Evolutionary conservation across 1,140 invertebrate species (phyloP), one percentile per base, ranked within the genome.

Genomic region (Medauroidea extradentata): DNA sequence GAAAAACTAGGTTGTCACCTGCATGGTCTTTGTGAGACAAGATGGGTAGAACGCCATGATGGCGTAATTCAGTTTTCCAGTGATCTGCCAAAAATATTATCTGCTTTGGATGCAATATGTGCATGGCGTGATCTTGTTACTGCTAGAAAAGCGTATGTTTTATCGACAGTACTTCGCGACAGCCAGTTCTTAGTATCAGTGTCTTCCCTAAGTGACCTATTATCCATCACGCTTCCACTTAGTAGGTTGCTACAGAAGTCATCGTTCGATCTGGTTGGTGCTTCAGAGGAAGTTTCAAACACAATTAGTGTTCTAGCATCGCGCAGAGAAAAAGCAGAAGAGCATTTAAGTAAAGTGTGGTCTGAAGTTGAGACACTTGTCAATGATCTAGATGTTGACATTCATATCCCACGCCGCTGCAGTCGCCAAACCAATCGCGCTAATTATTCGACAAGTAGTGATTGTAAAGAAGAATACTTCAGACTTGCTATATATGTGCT

Each of bases 41-140:
- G 64, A 18, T 67, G 62, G 58, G 53, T 65, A 1, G 60, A 66
- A n/a, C 34, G 49, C 41, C 62, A 67, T 23, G 62, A 62, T 41
- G 62, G 53, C 4, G 34, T 58, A 9, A 18, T 57, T 23, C 57
- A 64, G 44, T 64, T 67, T 59, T 52, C 58, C 51, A 49, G 39
- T 52, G 52, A 65, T 39, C 21, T 54, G 13, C 14, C 29, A n/a
- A 43, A 54, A 18, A 54, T 54, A n/a, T 5, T 54, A 18, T n/a
- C 21, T 23, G 27, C 27, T 3, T 43, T 54, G 27, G 29, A 54
- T 23, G 16, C 27, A 3, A 54, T 54, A 3, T 43, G 27, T 43
- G 13, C 9, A 5, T 54, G 52, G 52, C 4, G 21, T 16, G 52
- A 54, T 8, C n/a, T 5, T 39, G 39, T 5, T 39, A 24, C 52